These are phyloP conservation scores for Coenobita brevimanus DNA, from an alignment of 1,140 invertebrate genomes.

Conservation along the genomic window DNA sequence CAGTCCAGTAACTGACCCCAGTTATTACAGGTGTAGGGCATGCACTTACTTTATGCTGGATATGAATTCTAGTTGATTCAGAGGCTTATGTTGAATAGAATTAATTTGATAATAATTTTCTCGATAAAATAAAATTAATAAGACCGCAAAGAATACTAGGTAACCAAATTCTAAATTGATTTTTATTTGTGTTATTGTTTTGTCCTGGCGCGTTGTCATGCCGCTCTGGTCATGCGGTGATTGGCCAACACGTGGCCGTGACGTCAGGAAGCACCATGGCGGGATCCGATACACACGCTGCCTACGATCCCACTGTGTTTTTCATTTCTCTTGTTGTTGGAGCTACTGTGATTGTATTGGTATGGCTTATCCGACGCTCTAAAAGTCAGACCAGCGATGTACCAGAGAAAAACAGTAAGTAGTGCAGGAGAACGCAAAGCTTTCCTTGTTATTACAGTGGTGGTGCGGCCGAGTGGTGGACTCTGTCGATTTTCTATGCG, in stretches of 20 bases:
- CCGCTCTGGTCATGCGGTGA: slow-evolving; percentile 32
- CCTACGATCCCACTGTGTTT: slow-evolving; percentile 36
- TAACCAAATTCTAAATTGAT: no score
- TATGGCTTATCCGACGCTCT: slow-evolving; percentile 35
- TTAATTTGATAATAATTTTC: no score
- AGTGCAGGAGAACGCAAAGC: not conserved
- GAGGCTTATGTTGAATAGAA: no score
- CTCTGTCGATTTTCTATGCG: no score
- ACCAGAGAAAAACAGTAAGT: slow-evolving; percentile 21
- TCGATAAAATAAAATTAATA: no score
- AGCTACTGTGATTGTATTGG: slow-evolving; percentile 36
- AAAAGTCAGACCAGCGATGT: not conserved
- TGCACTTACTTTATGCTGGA: no score
- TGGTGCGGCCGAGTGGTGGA: not conserved
- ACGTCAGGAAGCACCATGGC: slow-evolving; percentile 53
- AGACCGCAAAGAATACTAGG: no score
- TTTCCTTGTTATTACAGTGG: no score
- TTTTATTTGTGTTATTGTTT: slow-evolving; percentile 53
- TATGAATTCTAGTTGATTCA: no score
- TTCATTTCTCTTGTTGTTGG: slow-evolving; percentile 46
- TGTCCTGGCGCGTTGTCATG: not conserved
- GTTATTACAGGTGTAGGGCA: no score
- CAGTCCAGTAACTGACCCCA: no score
- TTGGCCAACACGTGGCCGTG: slow-evolving; percentile 64
- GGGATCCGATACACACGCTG: slow-evolving; percentile 39